Evolutionary conservation across 30 jellyfish, hydroid and myxozoan genomes (phyloP), one percentile per base, ranked within the genome.

Genomic region (Chrysaora quinquecirrha): DNA sequence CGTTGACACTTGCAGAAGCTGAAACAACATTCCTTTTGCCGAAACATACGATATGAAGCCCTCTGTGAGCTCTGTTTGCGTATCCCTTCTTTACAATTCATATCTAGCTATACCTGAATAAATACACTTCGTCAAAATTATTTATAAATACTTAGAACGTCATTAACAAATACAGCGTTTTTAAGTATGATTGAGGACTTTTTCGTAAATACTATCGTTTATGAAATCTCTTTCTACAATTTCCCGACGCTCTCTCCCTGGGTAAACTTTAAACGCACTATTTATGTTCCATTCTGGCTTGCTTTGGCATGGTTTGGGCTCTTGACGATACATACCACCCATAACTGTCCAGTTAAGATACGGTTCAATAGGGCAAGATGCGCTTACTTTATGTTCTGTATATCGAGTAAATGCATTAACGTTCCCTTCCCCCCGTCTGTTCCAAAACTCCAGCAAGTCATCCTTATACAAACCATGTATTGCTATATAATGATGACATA

Each of bases 401-500:
- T 38, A 80, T 30, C 28, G 22, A 22, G 34, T 64, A 75, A 21
- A 80, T 64, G 19, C 16, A 4, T 9, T 16, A 4, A 3, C 29
- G 11, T 27, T 60, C 12, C 90, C 90, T 19, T 29, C 23, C 3
- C 96, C 96, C 46, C 96, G 89, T n/a, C 80, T 34, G 25, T n/a
- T 34, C 96, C 96, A 88, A 35, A 88, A 78, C 27, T 35, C 60
- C 35, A 16, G 34, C 93, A 79, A 71, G 50, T 79, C 92, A 34
- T 30, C 66, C 1, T 73, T 76, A 30, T 88, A 88, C 11, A 88
- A 84, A 1, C 96, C 96, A 28, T 88, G 96, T 21, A 88, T 56
- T 18, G 96, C 96, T 25, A 88, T 88, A 50, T 68, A 88, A 19
- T 28, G 50, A 22, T 73, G 19, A 63, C 96, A 88, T 10, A 88